These are phyloP conservation scores for Metalampra italica DNA, from an alignment of 2,888 invertebrate species.

Conservation along the genomic window DNA sequence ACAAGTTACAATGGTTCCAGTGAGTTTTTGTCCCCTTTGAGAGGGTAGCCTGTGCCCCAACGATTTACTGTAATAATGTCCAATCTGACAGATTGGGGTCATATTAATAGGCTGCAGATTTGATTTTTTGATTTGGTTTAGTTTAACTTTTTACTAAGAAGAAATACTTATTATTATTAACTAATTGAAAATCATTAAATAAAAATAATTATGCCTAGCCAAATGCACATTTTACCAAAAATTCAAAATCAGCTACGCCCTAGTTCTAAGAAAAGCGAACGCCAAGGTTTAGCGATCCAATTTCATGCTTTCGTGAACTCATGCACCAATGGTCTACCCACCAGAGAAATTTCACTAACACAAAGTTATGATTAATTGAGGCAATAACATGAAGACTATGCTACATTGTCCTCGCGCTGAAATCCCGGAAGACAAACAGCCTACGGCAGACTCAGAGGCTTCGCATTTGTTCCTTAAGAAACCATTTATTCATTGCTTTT, in stretches of 20 bases:
- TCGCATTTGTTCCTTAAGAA: constrained; percentile 15
- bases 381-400: constrained; percentile 66
- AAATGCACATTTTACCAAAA: constrained; percentile 19
- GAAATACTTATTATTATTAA: no score
- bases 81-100: no score
- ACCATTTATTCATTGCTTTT: constrained; percentile 17
- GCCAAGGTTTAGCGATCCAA: constrained; percentile 66
- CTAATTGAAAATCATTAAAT: no score
- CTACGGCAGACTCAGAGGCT: constrained; percentile 15
- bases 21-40: no score
- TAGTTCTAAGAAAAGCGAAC: constrained; percentile 52
- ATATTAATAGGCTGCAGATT: no score
- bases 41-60: no score
- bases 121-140: no score
- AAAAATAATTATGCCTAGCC: neutral
- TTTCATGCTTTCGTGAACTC: constrained; percentile 73
- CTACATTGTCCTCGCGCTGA: constrained; percentile 45
- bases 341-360: constrained; percentile 73
- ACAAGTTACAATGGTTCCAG: no score
- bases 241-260: constrained; percentile 55
- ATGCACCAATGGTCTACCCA: constrained; percentile 62
- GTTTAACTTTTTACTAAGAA: no score
- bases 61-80: no score
- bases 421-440: constrained; percentile 23
- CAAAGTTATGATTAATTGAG: constrained; percentile 77